These are phyloP conservation scores for Tarsius wallacei DNA, from an alignment of 2,797 vertebrate species.

Conservation along the genomic window DNA sequence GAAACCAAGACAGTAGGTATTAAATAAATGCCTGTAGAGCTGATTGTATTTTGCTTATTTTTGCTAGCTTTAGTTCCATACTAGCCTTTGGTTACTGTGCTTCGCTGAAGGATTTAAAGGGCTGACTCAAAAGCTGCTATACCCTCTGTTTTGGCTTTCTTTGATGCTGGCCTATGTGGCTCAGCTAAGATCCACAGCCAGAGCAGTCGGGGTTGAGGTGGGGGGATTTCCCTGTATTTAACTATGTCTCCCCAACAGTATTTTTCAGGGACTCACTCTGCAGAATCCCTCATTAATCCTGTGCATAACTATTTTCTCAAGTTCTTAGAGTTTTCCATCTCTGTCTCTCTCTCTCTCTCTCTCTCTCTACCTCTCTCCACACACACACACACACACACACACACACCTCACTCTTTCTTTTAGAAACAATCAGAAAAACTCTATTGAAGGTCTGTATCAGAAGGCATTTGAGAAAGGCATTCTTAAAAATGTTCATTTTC, in stretches of 20 bases:
- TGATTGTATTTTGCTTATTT: neutral
- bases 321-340: neutral
- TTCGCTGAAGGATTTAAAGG: neutral
- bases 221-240: fast-evolving
- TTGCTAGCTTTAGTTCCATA: neutral
- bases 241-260: fast-evolving
- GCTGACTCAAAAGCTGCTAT: neutral
- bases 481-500: neutral
- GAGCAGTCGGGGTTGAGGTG: neutral
- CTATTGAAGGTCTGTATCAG: neutral
- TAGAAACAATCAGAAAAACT: neutral
- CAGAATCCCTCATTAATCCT: neutral
- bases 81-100: neutral
- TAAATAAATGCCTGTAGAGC: neutral
- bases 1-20: neutral
- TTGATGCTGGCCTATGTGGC: fast-evolving
- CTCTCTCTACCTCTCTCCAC: fast-evolving
- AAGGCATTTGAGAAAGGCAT: neutral
- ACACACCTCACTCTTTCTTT: neutral
- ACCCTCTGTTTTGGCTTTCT: neutral
- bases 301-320: neutral
- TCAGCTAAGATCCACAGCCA: fast-evolving
- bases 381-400: neutral
- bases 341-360: fast-evolving
- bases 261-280: fast-evolving